Conservation (phyloP, 2,888 invertebrate genomes). For the Drosophila vallismaia region DNA sequence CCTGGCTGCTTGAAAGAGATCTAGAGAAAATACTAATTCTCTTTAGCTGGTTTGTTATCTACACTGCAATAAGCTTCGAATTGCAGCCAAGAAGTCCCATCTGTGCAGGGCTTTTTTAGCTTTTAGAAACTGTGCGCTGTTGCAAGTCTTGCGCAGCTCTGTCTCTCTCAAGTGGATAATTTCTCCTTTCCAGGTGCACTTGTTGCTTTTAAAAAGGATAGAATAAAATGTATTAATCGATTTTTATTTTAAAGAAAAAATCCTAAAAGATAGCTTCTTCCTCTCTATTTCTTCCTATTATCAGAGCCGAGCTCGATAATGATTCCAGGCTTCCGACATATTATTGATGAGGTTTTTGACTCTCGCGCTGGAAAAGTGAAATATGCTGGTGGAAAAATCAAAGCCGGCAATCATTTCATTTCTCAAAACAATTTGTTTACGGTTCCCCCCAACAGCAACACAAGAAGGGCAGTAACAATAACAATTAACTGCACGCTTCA, state of each 20-base stretch:
- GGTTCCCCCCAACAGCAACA: slow-evolving; percentile 30
- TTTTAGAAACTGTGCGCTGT: too few species aligned
- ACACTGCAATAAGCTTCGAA: not conserved
- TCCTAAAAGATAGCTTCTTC: too few species aligned
- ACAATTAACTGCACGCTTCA: slow-evolving; percentile 76
- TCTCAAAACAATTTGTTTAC: slow-evolving; percentile 65
- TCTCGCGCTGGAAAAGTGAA: slow-evolving; percentile 30
- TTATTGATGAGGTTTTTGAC: slow-evolving; percentile 63
- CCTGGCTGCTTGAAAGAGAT: too few species aligned
- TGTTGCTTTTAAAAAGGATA: not conserved
- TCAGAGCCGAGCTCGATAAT: slow-evolving; percentile 3
- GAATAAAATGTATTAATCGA: too few species aligned
- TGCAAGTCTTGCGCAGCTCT: not conserved
- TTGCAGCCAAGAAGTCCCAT: too few species aligned
- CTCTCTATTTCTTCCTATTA: not conserved
- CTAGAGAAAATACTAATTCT: not conserved
- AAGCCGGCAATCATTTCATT: slow-evolving; percentile 49
- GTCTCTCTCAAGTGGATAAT: not conserved
- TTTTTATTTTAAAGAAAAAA: too few species aligned
- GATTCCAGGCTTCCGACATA: slow-evolving; percentile 31
- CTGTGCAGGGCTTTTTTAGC: too few species aligned
- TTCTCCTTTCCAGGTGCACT: not conserved
- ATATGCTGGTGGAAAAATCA: slow-evolving; percentile 53
- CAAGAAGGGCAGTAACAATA: slow-evolving; percentile 49
- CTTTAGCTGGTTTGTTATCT: not conserved